Percentiles rank a stretch among this genome's conserved stretches.
phyloP scores from a whole-genome alignment of 2,113 vertebrate species.

The Hemiscyllium ocellatum region DNA sequence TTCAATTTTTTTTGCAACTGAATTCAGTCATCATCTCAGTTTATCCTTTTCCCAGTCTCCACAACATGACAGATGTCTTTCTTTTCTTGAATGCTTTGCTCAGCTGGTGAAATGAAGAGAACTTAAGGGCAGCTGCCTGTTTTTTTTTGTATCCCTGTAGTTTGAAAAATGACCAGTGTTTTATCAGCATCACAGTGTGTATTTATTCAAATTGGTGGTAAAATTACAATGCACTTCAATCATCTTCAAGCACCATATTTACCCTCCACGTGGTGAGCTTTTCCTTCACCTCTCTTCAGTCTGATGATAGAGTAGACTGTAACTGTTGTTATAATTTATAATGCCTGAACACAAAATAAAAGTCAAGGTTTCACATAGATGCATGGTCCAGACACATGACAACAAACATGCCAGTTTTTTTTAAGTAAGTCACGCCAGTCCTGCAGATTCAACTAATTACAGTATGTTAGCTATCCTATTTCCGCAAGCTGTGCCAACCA shows the following conservation, averaged over 20 bases:
- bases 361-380: neutral
- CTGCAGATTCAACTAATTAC: constrained; percentile 20
- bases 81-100: neutral
- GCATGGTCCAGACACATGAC: neutral
- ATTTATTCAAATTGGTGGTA: neutral
- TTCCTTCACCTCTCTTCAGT: neutral
- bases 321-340: no score
- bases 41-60: neutral
- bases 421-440: neutral
- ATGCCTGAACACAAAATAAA: neutral
- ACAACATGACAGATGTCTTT: neutral
- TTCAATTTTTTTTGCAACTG: neutral
- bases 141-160: neutral
- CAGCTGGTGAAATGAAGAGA: neutral
- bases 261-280: neutral
- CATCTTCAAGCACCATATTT: neutral
- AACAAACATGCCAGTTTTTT: neutral
- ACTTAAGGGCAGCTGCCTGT: neutral
- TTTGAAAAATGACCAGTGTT: neutral
- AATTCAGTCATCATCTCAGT: neutral
- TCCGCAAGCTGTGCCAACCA: constrained; percentile 7
- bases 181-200: neutral
- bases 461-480: constrained; percentile 26
- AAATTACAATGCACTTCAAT: neutral
- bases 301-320: neutral